Evolutionary conservation across 2,888 invertebrate genomes (phyloP), one percentile per base, ranked within the genome.

Genomic region (Leptopilina drosophilae): DNA sequence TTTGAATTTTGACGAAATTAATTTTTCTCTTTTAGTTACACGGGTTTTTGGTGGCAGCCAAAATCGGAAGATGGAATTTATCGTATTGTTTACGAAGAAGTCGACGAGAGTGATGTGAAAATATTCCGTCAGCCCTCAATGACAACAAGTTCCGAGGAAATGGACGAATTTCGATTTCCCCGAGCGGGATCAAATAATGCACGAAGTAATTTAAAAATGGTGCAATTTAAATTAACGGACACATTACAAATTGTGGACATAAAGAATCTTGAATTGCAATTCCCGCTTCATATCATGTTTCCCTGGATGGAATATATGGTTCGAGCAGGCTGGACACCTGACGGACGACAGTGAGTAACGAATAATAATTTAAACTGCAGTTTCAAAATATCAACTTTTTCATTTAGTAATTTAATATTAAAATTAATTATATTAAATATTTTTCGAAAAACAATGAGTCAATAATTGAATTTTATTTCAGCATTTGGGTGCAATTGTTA

Each of bases 31-130:
- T 79, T 59, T 49, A 91, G 91, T 73, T 99, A 98, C 91, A 97
- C 97, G 80, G 99, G 99, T 0, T 98, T 97, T 92, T 99, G 99
- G 99, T 99, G 99, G 99, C 97, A 98, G 88, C 97, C 98, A 0
- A 93, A 94, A 84, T 94, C 94, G 69, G 93, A 94, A 82, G 96
- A 96, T 90, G 95, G 95, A 81, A 93, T 95, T 59, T 97, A 95
- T 92, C 93, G 97, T 89, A 96, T 97, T 93, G 94, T 96, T 9
- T 97, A 96, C 85, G 97, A 97, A 90, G 97, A 97, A 89, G 96
- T 97, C 0, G 97, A 97, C 85, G 97, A 97, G 92, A 96, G 96
- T 67, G 96, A 97, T 84, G 99, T 99, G 33, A 97, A 97, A 89
- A 95, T 98, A 81, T 96, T 97, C 89, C 96, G 96, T 90, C 97